A percentile compares a stretch with the other conserved stretches of the same genome.
phyloP scores from a whole-genome alignment of 2,888 invertebrate species.

The Amphipyra berbera region DNA sequence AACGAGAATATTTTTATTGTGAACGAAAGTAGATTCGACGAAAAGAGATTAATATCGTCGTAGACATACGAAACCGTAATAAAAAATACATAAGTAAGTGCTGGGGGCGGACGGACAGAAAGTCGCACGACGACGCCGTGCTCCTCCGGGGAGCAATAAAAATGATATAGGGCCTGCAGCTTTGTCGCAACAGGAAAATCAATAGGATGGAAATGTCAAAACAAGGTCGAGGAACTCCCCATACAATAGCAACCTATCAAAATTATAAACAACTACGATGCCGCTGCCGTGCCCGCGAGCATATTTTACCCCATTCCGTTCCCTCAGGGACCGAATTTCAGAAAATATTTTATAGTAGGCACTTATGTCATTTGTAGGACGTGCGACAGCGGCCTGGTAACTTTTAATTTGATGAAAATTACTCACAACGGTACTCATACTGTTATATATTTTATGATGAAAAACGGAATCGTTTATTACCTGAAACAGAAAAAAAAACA shows the following conservation, averaged over 20 bases:
- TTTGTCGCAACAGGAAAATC: slow-evolving; percentile 74
- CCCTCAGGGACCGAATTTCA: slow-evolving; percentile 35
- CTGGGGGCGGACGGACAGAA: slow-evolving; percentile 71
- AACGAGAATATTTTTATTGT: slow-evolving; percentile 36
- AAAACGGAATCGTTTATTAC: slow-evolving; percentile 44
- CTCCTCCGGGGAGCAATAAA: slow-evolving; percentile 79
- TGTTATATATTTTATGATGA: slow-evolving; percentile 2
- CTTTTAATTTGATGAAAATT: slow-evolving; percentile 22
- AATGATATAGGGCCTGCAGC: slow-evolving; percentile 79
- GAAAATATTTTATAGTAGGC: slow-evolving; percentile 34
- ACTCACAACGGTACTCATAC: slow-evolving; percentile 32
- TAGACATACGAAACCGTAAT: slow-evolving; percentile 73
- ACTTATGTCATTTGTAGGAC: slow-evolving; percentile 24
- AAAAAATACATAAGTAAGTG: slow-evolving; percentile 78
- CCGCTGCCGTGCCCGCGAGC: slow-evolving; percentile 21
- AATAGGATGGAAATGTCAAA: slow-evolving; percentile 79
- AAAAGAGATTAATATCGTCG: slow-evolving; percentile 67
- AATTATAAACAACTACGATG: slow-evolving; percentile 48
- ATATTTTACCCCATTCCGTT: slow-evolving; percentile 20
- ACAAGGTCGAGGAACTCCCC: slow-evolving; percentile 65
- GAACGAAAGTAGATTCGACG: slow-evolving; percentile 46
- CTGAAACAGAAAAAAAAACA: slow-evolving; percentile 56
- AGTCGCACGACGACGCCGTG: slow-evolving; percentile 69
- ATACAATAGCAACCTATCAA: slow-evolving; percentile 54
- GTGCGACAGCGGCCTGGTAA: slow-evolving; percentile 7